Conservation (phyloP, 1,140 invertebrate genomes). For the Aphis craccivora region DNA sequence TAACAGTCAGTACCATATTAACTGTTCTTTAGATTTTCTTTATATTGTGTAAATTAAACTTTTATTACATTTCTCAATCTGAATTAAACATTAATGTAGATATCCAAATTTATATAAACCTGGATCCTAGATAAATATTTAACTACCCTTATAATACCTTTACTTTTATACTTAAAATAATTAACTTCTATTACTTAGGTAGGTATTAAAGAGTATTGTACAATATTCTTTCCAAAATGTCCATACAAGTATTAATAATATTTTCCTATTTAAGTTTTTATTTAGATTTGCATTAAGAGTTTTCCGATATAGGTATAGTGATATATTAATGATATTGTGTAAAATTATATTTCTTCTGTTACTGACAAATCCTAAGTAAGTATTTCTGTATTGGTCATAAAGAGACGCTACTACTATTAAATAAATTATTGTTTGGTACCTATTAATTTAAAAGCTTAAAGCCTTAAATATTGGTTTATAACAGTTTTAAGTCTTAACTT, state of each 20-base stretch:
- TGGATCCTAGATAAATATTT: background rate
- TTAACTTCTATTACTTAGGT: background rate
- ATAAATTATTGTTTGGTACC: constrained; percentile 37
- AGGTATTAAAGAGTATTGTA: background rate
- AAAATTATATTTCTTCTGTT: background rate
- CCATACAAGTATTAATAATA: background rate
- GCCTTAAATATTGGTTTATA: constrained; percentile 35
- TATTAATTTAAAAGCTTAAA: constrained; percentile 25
- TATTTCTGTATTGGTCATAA: constrained; percentile 56
- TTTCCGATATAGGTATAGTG: background rate
- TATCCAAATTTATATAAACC: too few relatives aligned
- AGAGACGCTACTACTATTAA: constrained; percentile 52
- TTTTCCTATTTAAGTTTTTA: background rate
- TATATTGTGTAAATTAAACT: too few relatives aligned
- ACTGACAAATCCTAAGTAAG: constrained; percentile 36
- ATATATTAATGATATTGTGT: background rate
- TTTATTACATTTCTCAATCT: too few relatives aligned
- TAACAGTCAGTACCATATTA: too few relatives aligned
- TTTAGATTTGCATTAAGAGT: background rate
- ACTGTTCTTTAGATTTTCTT: too few relatives aligned
- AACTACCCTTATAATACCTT: background rate
- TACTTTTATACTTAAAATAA: background rate
- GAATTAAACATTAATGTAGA: too few relatives aligned
- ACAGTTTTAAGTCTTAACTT: constrained; percentile 44
- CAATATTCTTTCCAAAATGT: background rate